phyloP scores from a whole-genome alignment of 2,888 invertebrate genomes.

The Plutella xylostella region DNA sequence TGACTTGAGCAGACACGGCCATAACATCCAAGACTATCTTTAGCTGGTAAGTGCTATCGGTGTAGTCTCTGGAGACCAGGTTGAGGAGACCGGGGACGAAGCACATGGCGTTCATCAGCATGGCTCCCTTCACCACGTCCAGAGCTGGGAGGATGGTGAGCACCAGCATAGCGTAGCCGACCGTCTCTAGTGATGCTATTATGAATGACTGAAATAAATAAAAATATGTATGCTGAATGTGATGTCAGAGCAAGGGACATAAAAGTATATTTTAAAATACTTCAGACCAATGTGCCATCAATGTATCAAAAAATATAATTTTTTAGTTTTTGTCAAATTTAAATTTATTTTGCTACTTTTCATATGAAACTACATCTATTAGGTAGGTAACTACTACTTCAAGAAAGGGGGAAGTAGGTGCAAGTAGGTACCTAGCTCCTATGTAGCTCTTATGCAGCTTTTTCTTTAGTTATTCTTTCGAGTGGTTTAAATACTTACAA shows the following conservation, averaged over 20 bases:
- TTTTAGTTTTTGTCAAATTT: too few species aligned
- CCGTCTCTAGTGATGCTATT: slow-evolving; percentile 83
- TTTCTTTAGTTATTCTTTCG: too few species aligned
- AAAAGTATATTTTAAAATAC: background rate
- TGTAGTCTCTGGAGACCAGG: slow-evolving; percentile 54
- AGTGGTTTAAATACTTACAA: slow-evolving; percentile 50
- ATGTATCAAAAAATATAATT: background rate
- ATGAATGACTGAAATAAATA: slow-evolving; percentile 66
- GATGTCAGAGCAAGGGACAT: too few species aligned
- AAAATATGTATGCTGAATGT: too few species aligned
- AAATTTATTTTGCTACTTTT: too few species aligned
- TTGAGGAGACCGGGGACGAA: slow-evolving; percentile 83
- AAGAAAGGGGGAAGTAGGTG: too few species aligned
- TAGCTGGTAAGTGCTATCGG: slow-evolving; percentile 37
- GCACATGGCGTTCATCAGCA: slow-evolving; percentile 87
- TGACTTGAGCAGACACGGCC: slow-evolving; percentile 73
- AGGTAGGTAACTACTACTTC: too few species aligned
- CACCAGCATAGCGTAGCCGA: slow-evolving; percentile 81
- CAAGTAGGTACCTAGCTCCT: too few species aligned
- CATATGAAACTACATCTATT: too few species aligned
- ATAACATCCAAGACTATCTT: slow-evolving; percentile 67
- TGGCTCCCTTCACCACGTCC: slow-evolving; percentile 84
- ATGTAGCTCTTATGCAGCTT: too few species aligned
- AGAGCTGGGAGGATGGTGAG: slow-evolving; percentile 82
- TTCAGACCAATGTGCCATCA: background rate